phyloP scores from a whole-genome alignment of 2,888 invertebrate species.

The Drosophila paranaensis region DNA sequence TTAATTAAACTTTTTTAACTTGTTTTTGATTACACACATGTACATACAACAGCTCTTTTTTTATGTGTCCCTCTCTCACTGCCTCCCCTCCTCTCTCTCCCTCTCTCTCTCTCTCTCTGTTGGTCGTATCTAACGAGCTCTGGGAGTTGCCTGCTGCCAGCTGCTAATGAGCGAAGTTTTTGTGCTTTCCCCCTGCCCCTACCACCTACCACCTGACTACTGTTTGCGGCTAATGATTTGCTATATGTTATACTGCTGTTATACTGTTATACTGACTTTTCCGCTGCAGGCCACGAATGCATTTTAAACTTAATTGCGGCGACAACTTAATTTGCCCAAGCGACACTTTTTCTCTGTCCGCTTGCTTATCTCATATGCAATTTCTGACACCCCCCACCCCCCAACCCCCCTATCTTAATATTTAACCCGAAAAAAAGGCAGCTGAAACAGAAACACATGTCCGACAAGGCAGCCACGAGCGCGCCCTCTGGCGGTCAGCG shows the following conservation, averaged over 20 bases:
- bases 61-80: constrained; percentile 5
- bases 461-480: constrained; percentile 38
- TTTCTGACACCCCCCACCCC: constrained; percentile 1
- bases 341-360: constrained; percentile 17
- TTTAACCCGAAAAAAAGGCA: neutral
- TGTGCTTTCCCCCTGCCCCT: neutral
- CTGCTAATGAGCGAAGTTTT: constrained; percentile 70
- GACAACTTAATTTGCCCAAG: constrained; percentile 45
- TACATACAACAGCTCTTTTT: constrained; percentile 16
- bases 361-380: constrained; percentile 26
- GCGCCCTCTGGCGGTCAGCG: constrained; percentile 59
- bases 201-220: constrained; percentile 20
- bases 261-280: constrained; percentile 1
- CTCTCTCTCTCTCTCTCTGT: neutral
- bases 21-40: constrained; percentile 60
- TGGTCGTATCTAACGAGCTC: constrained; percentile 36
- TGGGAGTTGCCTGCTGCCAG: constrained; percentile 47
- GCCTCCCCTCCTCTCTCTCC: no score
- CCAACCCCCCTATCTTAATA: constrained; percentile 7
- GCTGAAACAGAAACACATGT: constrained; percentile 17
- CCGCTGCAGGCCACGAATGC: constrained; percentile 21
- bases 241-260: constrained; percentile 6
- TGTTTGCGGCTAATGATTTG: constrained; percentile 42
- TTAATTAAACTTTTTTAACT: constrained; percentile 78
- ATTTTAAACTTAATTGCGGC: constrained; percentile 30